Evolutionary conservation across 2,113 vertebrate species (phyloP).

Genomic region (Rhadina sibilatrix): DNA sequence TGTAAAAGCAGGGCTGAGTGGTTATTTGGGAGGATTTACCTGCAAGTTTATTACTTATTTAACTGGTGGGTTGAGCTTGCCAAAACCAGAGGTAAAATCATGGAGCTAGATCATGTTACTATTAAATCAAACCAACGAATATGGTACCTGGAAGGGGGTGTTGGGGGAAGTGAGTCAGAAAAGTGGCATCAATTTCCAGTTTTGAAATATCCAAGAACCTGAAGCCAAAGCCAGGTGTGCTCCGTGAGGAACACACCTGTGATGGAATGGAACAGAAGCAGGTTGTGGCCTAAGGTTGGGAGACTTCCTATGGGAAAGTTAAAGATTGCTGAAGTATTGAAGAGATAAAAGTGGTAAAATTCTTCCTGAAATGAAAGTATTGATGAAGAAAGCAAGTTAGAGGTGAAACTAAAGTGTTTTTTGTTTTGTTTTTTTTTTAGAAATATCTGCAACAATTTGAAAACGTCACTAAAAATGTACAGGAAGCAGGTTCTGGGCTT

Average conservation of each 20-base stretch:
- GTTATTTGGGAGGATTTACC: not conserved
- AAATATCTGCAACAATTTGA: not conserved
- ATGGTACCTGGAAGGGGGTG: no score
- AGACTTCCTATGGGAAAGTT: not conserved
- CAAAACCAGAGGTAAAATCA: not conserved
- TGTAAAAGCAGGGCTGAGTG: not conserved
- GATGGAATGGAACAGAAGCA: not conserved
- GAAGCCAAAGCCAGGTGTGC: not conserved
- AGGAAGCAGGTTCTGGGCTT: not conserved
- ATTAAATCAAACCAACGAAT: not conserved
- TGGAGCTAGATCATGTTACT: not conserved
- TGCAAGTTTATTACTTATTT: not conserved
- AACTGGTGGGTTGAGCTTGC: not conserved
- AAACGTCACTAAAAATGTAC: not conserved
- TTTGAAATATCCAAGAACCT: not conserved
- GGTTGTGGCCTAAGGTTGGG: fast-evolving
- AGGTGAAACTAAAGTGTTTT: not conserved
- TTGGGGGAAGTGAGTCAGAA: not conserved
- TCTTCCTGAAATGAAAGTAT: not conserved
- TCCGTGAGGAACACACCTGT: not conserved
- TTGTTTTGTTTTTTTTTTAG: not conserved
- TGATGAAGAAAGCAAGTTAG: not conserved
- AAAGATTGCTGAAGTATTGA: not conserved
- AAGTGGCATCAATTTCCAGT: not conserved
- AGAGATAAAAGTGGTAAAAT: not conserved